Evolutionary conservation across 2,888 invertebrate species (phyloP).

Genomic region (Neoscelio sp.): DNA sequence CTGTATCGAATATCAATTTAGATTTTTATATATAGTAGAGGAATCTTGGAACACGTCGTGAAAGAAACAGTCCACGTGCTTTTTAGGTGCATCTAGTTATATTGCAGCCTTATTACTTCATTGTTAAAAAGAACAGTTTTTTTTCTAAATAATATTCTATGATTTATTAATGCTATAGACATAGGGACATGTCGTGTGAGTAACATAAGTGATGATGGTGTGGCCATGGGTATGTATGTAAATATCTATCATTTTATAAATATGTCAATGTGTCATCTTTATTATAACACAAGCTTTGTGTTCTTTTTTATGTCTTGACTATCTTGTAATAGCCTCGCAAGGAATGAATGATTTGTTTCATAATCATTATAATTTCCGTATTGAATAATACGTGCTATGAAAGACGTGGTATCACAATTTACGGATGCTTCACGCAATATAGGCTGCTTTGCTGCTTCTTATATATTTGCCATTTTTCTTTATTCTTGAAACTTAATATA

Average conservation of each 20-base stretch:
- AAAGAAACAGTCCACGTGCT: constrained; percentile 58
- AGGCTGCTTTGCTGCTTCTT: constrained; percentile 69
- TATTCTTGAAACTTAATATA: constrained; percentile 13
- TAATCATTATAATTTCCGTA: constrained; percentile 14
- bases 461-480: constrained; percentile 40
- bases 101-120: constrained; percentile 57
- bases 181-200: constrained; percentile 76
- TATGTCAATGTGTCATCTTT: constrained; percentile 51
- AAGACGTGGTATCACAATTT: not conserved
- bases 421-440: constrained; percentile 50
- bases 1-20: constrained; percentile 78
- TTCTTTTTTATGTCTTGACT: constrained; percentile 57
- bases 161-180: constrained; percentile 62
- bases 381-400: not conserved
- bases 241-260: constrained; percentile 64
- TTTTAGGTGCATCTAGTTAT: constrained; percentile 65
- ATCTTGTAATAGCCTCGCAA: constrained; percentile 37
- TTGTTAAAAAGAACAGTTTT: constrained; percentile 43
- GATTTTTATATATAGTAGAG: constrained; percentile 61
- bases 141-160: constrained; percentile 53
- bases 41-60: constrained; percentile 36
- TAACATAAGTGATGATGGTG: constrained; percentile 83
- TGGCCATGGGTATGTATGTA: constrained; percentile 83
- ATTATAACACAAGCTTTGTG: constrained; percentile 53
- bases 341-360: constrained; percentile 1